These are phyloP conservation scores for Eremobia ochroleuca DNA, from an alignment of 2,888 invertebrate species.

Conservation along the genomic window DNA sequence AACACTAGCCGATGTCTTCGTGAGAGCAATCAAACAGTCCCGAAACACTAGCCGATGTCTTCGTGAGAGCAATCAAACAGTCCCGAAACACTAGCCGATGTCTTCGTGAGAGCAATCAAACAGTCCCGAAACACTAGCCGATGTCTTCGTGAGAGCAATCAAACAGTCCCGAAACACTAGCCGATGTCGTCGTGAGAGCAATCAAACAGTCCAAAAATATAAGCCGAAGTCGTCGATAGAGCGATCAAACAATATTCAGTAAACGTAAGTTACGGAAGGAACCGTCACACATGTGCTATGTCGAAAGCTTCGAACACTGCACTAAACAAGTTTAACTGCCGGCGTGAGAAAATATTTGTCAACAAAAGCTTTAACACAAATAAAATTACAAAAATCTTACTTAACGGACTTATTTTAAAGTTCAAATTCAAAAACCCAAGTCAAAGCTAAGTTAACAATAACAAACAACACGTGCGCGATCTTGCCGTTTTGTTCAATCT, in stretches of 20 bases:
- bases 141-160: no score
- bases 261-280: conserved; percentile 35
- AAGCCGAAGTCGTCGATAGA: conserved; percentile 31
- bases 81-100: no score
- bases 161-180: no score
- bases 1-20: no score
- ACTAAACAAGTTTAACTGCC: conserved; percentile 16
- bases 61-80: no score
- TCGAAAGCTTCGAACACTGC: conserved; percentile 29
- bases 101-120: no score
- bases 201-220: no score
- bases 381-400: conserved; percentile 13
- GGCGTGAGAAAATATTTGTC: conserved; percentile 29
- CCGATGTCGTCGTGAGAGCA: no score
- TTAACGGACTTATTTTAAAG: conserved; percentile 21
- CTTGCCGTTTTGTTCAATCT: conserved; percentile 7
- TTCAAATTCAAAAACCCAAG: conserved; percentile 31
- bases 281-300: conserved; percentile 25
- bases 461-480: conserved; percentile 11
- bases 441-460: conserved; percentile 22
- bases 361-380: conserved; percentile 21
- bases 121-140: no score
- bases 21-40: no score
- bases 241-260: conserved; percentile 32
- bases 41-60: no score